Conservation (phyloP, 1,140 invertebrate species). For the Macrotrachela quadricornifera region DNA sequence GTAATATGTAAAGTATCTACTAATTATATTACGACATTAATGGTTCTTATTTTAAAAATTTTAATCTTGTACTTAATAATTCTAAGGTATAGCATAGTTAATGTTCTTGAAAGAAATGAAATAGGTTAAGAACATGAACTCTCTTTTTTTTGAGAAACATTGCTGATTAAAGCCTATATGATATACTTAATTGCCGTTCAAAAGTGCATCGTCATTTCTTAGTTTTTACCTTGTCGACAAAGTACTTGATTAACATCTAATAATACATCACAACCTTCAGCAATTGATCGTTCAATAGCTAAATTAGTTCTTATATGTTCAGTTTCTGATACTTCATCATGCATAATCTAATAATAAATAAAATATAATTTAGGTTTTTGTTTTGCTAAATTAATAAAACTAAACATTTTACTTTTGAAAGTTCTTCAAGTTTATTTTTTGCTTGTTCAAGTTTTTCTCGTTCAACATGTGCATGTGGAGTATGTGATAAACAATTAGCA, state of each 20-base stretch:
- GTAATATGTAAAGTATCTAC: too few relatives aligned
- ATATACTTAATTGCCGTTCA: too few relatives aligned
- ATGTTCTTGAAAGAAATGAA: too few relatives aligned
- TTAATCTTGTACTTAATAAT: too few relatives aligned
- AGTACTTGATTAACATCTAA: slow-evolving; percentile 73
- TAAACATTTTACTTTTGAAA: slow-evolving; percentile 40
- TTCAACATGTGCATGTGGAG: slow-evolving; percentile 81
- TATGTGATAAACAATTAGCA: slow-evolving; percentile 69
- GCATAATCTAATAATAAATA: slow-evolving; percentile 15
- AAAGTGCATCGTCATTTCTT: not conserved
- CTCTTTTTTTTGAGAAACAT: too few relatives aligned
- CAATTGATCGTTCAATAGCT: slow-evolving; percentile 76
- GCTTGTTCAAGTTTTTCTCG: slow-evolving; percentile 66
- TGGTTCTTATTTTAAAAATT: too few relatives aligned
- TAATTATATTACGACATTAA: too few relatives aligned
- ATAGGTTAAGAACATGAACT: too few relatives aligned
- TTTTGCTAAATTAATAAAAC: too few relatives aligned
- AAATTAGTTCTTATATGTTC: slow-evolving; percentile 78
- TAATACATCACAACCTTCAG: slow-evolving; percentile 77
- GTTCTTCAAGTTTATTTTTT: slow-evolving; percentile 61
- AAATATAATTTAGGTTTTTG: not conserved
- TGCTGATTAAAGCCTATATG: too few relatives aligned
- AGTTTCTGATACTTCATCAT: slow-evolving; percentile 57
- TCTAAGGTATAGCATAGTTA: too few relatives aligned
- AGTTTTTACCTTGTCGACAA: slow-evolving; percentile 27